A percentile compares a stretch with the other conserved stretches of the same genome.
Evolutionary conservation across 35 echinoderm and acorn worm species (phyloP).

Genomic region (Heliocidaris erythrogramma): DNA sequence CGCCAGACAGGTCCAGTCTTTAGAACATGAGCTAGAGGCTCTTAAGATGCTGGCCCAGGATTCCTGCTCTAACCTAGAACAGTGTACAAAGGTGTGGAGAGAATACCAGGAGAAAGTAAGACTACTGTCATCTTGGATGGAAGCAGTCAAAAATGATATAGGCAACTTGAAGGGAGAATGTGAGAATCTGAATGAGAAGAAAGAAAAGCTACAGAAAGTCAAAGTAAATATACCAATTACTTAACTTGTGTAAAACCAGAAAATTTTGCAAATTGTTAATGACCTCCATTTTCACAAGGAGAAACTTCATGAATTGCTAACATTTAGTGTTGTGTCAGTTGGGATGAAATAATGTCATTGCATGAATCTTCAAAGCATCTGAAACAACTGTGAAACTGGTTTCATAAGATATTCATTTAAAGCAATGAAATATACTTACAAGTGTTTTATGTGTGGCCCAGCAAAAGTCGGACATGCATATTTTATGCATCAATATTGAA

Average conservation of each 20-base stretch:
- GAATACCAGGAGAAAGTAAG: conserved; percentile 50
- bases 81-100: conserved; percentile 32
- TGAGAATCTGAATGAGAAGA: conserved; percentile 57
- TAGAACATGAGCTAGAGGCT: conserved; percentile 52
- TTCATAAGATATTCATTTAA: no score
- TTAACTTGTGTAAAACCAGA: background rate
- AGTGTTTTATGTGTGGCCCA: no score
- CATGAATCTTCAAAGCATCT: no score
- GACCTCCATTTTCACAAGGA: no score
- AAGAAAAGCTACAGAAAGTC: conserved; percentile 49
- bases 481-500: no score
- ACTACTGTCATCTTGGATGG: conserved; percentile 57
- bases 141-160: background rate
- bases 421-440: no score
- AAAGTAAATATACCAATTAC: conserved; percentile 42
- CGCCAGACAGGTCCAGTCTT: conserved; percentile 57
- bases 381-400: no score
- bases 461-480: no score
- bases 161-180: conserved; percentile 24
- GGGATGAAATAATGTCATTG: no score
- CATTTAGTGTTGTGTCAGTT: no score
- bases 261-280: background rate
- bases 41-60: conserved; percentile 50
- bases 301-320: no score
- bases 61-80: conserved; percentile 10